Base-by-base conservation (phyloP, 2,888 invertebrate species). In the Zeuzera pyrina region DNA sequence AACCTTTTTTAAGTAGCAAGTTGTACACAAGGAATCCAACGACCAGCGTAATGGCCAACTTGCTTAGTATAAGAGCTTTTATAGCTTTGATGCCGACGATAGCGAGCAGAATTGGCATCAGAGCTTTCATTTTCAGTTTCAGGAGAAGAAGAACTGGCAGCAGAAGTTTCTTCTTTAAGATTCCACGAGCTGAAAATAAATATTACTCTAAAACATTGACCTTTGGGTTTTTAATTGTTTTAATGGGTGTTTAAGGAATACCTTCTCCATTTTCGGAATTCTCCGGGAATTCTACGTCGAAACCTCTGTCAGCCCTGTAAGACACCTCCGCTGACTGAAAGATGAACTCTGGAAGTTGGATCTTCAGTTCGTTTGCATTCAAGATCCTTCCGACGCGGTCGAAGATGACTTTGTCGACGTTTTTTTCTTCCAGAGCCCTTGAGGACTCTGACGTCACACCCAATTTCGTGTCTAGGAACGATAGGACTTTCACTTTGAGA, bases 41-140 rank as follows among this genome's bases (percentile, higher is more conserved):
- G 28, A 94, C 94, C 39, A 93, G 81, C 19, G 90, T 85, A 58
- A 94, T 89, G 40, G 94, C 93, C 47, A 94, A 81, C 68, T 94
- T 94, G 61, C 93, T 93, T 52, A 94, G 86, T 39, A 94, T 87
- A 42, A 94, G 81, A 38, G 94, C 94, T 69, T 94, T 94, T 51
- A 91, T 83, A 13, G 94, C 91, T 74, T 94, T 94, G 47, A 94
- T 76, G 42, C 92, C 91, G 59, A 93, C 89, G 52, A 93, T 74
- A 26, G 89, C 87, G 15, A 94, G 87, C 48, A 94, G 86, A 53
- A 94, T 91, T 21, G 94, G 94, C 89, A 92, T 91, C 40, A 94
- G 68, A 13, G 91, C 89, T 71, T 94, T 93, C 85, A 93, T 84
- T 73, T 94, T 94, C 56, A 94, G 70, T 72, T 94, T 94, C 52